Evolutionary conservation across 2,113 vertebrate genomes (phyloP), one percentile per base, ranked within the genome.

Genomic region (Sander vitreus): DNA sequence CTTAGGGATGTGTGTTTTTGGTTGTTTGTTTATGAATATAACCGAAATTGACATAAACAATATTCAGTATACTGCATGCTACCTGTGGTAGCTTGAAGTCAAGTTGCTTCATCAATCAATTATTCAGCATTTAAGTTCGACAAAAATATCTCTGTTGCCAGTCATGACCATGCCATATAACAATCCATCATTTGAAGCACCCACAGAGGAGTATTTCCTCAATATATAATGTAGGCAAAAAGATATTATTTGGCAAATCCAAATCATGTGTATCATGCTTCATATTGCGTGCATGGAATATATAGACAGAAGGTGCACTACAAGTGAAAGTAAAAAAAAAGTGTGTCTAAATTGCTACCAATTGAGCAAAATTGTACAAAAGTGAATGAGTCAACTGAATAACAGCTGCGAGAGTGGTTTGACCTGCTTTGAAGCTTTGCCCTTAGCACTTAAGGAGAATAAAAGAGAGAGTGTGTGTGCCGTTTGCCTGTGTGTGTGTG

Each of bases 391-490:
- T 70, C 78, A 70, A 89, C 83, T 73, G 76, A 89, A 87, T 77
- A 90, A 87, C 81, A 89, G 79, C 84, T 69, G 76, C 30, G 74
- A 78, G 79, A 78, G 89, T 65, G 85, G 65, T 91, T 77, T 90
- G 83, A 88, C 90, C 91, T 62, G 81, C 85, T 87, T 86, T 89
- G 88, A 91, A 86, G 90, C 81, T 79, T 86, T 79, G 75, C 87
- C 84, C 88, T 86, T 10, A 71, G 80, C 85, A 78, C 85, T 88
- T 88, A 84, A 62, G 67, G 50, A 74, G 86, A 83, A 89, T 84
- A 80, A 78, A 69, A 87, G 81, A 58, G 68, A 39, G 70, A 2
- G 75, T 1, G 36, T 9, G n/a, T 11, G 55, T 62, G 73, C 30
- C 27, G 43, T 72, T 76, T 77, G 84, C 27, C 10, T 71, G 0